Evolutionary conservation across 1,140 invertebrate genomes (phyloP), one percentile per base, ranked within the genome.

Genomic region (Pseudomyrmex gracilis): DNA sequence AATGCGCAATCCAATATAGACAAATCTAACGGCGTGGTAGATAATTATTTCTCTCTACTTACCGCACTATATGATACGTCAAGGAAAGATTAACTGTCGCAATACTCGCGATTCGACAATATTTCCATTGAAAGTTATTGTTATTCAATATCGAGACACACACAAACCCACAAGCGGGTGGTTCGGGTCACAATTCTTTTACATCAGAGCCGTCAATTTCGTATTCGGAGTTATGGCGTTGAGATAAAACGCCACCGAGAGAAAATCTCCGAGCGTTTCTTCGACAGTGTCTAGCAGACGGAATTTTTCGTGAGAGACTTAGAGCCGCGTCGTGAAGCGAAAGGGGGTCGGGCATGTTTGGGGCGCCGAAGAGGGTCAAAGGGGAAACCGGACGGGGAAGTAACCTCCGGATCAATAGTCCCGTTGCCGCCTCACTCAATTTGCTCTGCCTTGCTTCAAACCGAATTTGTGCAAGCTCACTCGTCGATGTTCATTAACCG

Each of bases 381-480:
- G 70, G 24, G 64, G 13, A 58, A 53, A 45, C 68, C 61, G 53
- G 53, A 58, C 74, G 55, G 58, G 67, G 60, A 84, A 49, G 24
- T 55, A 45, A 64, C 55, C 34, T 34, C 51, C 73, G 86, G 87
- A 89, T 89, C 87, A 85, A 89, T 89, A 89, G 86, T 88, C 87
- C 77, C 87, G 87, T 88, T 88, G 87, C 87, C 86, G 87, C 87
- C 87, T 88, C 86, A 88, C 87, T 88, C 87, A 88, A 88, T 88
- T 88, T 88, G 73, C 86, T 88, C 86, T 70, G 67, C 73, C 86
- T 85, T 88, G 51, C 73, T 73, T 70, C 77, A 55, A 34, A 43
- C 66, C 84, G 70, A 89, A 89, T 89, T 89, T 85, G 84, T 88
- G 86, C 87, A 85, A 89, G 83, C 83, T 89, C 86, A 83, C 84